Evolutionary conservation across 2,888 invertebrate species (phyloP).

Genomic region (Trisateles emortualis): DNA sequence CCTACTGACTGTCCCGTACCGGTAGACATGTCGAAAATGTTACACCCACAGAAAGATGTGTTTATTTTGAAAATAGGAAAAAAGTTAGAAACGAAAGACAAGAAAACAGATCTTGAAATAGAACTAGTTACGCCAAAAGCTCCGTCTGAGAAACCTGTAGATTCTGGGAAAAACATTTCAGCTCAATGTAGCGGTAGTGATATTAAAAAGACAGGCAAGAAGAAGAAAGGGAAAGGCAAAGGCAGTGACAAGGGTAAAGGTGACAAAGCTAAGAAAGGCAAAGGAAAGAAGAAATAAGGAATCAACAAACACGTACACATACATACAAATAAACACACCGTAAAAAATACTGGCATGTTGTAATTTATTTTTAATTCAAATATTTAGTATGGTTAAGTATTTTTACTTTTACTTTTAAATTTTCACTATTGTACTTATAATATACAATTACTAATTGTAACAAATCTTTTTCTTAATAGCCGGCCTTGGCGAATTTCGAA

Average conservation of each 20-base stretch:
- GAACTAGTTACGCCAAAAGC: conserved; percentile 79
- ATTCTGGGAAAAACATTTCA: conserved; percentile 57
- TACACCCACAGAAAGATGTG: conserved; percentile 76
- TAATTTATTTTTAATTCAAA: neutral
- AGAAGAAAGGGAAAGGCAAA: conserved; percentile 40
- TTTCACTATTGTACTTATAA: neutral
- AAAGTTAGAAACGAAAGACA: conserved; percentile 78
- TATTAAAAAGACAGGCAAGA: conserved; percentile 43
- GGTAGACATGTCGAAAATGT: conserved; percentile 71
- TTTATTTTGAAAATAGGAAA: conserved; percentile 83
- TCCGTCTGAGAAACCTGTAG: conserved; percentile 52
- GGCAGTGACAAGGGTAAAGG: conserved; percentile 30
- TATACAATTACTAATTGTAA: neutral
- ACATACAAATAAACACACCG: neutral
- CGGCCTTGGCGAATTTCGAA: conserved; percentile 99
- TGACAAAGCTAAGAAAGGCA: conserved; percentile 39
- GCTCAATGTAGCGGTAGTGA: conserved; percentile 62
- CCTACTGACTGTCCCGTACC: conserved; percentile 77
- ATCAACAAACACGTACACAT: neutral
- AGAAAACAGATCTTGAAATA: conserved; percentile 81
- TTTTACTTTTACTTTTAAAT: too few relatives aligned
- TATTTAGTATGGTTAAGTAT: neutral
- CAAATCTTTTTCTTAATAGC: conserved; percentile 81
- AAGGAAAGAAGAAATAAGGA: conserved; percentile 42
- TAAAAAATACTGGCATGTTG: neutral